Percentiles rank a stretch among this genome's conserved stretches.
phyloP scores from a whole-genome alignment of 2,888 invertebrate genomes.

The Ophion ventricosus region DNA sequence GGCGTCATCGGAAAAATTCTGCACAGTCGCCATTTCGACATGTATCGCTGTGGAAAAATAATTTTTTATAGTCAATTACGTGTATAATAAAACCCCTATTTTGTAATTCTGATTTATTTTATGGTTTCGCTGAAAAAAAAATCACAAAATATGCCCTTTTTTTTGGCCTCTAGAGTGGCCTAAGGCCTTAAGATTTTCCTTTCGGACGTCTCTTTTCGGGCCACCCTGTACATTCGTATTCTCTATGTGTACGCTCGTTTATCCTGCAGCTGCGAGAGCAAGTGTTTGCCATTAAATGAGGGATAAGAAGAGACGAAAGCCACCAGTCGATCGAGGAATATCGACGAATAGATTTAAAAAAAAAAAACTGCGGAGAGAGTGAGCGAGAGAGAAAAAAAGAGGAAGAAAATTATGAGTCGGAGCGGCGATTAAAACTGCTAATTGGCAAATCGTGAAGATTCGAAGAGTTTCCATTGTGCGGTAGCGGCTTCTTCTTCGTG shows the following conservation, averaged over 20 bases:
- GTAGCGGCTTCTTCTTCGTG: not conserved
- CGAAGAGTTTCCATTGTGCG: slow-evolving; percentile 17
- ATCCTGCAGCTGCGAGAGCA: not conserved
- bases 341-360: slow-evolving; percentile 12
- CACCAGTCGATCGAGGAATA: slow-evolving; percentile 16
- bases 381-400: not conserved
- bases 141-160: no score
- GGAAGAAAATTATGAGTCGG: not conserved
- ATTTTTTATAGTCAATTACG: no score
- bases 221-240: not conserved
- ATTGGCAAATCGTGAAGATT: slow-evolving; percentile 26
- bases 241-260: not conserved
- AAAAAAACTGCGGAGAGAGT: no score
- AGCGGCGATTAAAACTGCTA: slow-evolving; percentile 21
- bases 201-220: not conserved
- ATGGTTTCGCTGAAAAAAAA: no score
- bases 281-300: slow-evolving; percentile 44
- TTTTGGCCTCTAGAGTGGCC: no score
- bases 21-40: no score
- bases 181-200: no score
- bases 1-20: no score
- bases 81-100: no score
- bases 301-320: slow-evolving; percentile 29
- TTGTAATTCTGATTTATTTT: no score
- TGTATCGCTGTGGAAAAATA: no score